These are phyloP conservation scores for Sinocyclocheilus maitianheensis DNA, from an alignment of 2,113 vertebrate species.

Conservation along the genomic window DNA sequence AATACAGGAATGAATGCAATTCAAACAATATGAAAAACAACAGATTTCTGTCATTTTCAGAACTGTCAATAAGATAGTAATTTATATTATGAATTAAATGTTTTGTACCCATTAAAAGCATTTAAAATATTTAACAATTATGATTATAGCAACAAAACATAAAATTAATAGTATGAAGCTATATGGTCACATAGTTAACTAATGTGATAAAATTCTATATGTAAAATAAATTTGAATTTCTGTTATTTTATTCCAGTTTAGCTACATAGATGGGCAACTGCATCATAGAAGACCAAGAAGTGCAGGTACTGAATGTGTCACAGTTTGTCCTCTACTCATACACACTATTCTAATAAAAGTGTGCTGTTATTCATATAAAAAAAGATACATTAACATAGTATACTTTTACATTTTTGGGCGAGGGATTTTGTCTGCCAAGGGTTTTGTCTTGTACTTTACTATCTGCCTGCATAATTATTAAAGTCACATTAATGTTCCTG, in stretches of 20 bases:
- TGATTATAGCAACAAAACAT: no score
- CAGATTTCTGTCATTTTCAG: background rate
- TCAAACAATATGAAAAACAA: background rate
- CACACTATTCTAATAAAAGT: background rate
- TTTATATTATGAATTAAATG: background rate
- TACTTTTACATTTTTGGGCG: background rate
- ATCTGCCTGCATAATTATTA: background rate
- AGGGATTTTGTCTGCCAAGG: background rate
- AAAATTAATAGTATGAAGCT: background rate
- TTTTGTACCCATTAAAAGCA: background rate
- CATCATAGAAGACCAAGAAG: constrained; percentile 56
- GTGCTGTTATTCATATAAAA: background rate
- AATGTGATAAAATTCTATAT: background rate
- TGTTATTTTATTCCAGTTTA: constrained; percentile 48
- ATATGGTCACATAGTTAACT: background rate
- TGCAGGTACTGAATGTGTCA: background rate
- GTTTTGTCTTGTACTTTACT: background rate
- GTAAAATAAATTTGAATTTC: background rate
- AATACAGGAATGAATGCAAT: background rate
- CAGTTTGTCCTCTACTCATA: background rate
- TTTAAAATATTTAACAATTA: background rate
- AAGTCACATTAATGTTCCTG: constrained; percentile 25
- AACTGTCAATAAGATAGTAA: background rate
- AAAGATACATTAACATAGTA: background rate
- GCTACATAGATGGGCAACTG: constrained; percentile 23